Evolutionary conservation across 2,797 vertebrate genomes (phyloP), one percentile per base, ranked within the genome.

Genomic region (Botia almorhae): DNA sequence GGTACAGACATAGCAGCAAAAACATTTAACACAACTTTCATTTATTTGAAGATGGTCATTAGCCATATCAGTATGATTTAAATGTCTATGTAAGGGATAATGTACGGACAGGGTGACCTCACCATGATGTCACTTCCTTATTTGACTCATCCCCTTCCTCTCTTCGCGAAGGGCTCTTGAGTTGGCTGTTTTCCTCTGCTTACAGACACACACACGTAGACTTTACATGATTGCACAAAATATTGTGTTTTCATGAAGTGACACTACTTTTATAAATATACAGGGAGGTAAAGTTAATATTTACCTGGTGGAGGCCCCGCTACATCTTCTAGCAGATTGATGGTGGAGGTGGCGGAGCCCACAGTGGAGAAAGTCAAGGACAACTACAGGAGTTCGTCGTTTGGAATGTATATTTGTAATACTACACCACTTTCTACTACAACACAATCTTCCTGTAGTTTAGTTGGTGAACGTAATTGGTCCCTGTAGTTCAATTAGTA

Each of bases 241-340:
- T 78, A 51, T 56, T 55, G 63, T n/a, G 13, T 16, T 12, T 19
- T 13, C 5, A 55, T 19, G 46, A 80, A 43, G 39, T 10, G 8
- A 6, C 39, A 43, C 14, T 61, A 10, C 11, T 0, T 33, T 26
- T 4, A 26, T 60, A 6, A 2, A 60, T 60, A 4, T 13, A 13
- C 21, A 26, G 10, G n/a, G 21, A 61, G 48, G 21, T 46, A 65
- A 53, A 46, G 12, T 23, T 21, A 69, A 23, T 33, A 68, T 92
- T 94, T 91, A 95, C 95, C 95, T 0, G 91, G 93, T 0, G 90
- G 88, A 13, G 93, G 92, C 74, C 93, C 95, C 82, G 96, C 95
- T 3, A 95, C 87, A 0, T 96, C 92, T 0, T 96, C 95, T 3
- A 96, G 89, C 11, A 96, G 95, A 74, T 96, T 96, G 60, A 95